Conservation (phyloP, 1,140 invertebrate species). For the Potamilus streckersoni region DNA sequence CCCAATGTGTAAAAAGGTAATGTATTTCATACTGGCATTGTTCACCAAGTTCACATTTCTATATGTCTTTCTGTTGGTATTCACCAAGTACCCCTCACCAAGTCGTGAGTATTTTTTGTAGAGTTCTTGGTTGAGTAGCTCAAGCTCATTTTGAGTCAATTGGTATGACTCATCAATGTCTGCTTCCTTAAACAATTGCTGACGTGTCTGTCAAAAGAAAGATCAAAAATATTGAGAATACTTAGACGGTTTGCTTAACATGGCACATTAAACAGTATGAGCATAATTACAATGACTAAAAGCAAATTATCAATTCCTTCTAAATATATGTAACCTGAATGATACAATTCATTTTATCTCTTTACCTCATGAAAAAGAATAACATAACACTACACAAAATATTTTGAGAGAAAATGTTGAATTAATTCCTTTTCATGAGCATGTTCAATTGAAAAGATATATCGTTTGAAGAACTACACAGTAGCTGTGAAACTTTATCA, state of each 20-base stretch:
- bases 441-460: not conserved
- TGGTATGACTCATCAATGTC: constrained; percentile 40
- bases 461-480: not conserved
- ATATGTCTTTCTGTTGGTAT: constrained; percentile 9
- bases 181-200: constrained; percentile 35
- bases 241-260: too few relatives aligned
- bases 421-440: not conserved
- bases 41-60: too few relatives aligned
- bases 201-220: constrained; percentile 31
- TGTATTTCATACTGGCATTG: not conserved
- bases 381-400: not conserved
- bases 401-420: too few relatives aligned
- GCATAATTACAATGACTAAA: not conserved
- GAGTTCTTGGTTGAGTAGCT: constrained; percentile 31
- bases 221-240: not conserved
- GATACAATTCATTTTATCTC: not conserved
- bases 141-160: constrained; percentile 39
- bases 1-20: too few relatives aligned
- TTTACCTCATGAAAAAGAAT: not conserved
- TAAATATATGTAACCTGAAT: too few relatives aligned
- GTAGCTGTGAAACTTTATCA: not conserved
- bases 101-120: constrained; percentile 46
- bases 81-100: constrained; percentile 25
- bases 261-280: not conserved
- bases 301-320: too few relatives aligned